Conservation (phyloP, 2,113 vertebrate species). For the Nyctibius bracteatus region DNA sequence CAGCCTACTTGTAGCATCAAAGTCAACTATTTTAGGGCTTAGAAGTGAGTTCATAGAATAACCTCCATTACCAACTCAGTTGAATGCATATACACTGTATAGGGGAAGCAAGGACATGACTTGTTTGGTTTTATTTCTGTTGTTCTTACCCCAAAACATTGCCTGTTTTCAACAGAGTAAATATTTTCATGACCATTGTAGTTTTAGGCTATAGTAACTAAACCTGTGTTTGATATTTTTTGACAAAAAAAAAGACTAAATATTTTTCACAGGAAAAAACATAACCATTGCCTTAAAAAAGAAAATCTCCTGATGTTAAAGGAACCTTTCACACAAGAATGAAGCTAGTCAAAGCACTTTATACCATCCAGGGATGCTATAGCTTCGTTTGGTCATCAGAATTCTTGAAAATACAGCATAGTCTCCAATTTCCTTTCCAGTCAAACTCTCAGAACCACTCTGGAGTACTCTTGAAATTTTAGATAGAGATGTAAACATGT, state of each 20-base stretch:
- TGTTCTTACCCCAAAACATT: not conserved
- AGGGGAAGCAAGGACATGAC: not conserved
- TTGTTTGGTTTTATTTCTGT: not conserved
- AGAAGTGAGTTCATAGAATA: not conserved
- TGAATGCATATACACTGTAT: not conserved
- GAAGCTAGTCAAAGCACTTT: not conserved
- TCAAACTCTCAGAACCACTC: not conserved
- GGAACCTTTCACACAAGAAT: not conserved
- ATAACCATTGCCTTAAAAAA: not conserved
- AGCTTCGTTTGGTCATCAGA: not conserved
- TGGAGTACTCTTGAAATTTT: not conserved
- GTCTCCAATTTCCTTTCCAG: not conserved
- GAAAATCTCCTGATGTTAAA: accelerated
- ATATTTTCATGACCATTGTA: not conserved
- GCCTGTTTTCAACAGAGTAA: not conserved
- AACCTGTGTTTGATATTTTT: not conserved
- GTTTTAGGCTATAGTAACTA: not conserved
- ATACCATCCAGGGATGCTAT: not conserved
- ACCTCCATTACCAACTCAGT: not conserved
- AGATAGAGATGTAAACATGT: not conserved
- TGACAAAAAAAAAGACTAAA: not conserved
- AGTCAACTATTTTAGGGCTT: not conserved
- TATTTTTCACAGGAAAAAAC: not conserved
- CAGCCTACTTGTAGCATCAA: not conserved
- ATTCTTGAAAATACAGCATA: not conserved